Evolutionary conservation across 2,888 invertebrate species (phyloP), one percentile per base, ranked within the genome.

Genomic region (Caprella mutica): DNA sequence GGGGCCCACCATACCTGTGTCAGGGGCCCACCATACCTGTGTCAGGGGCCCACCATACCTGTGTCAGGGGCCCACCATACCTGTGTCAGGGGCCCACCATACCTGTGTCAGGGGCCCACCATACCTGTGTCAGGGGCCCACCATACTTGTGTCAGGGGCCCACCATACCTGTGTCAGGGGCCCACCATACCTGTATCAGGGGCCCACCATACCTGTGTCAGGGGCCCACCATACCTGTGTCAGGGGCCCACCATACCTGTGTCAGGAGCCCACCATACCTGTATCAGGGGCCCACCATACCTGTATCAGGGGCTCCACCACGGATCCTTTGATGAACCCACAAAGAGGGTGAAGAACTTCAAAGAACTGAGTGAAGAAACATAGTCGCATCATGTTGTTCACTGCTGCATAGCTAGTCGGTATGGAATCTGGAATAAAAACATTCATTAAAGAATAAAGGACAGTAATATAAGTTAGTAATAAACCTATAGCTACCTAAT

Each of bases 291-390:
- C n/a, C n/a, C n/a, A n/a, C n/a, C 43, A 43, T 67, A 77, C 77
- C 79, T 94, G 93, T 53, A 88, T 65, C 51, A 86, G 77, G 2
- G 91, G 82, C 21, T 85, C 76, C 1, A 86, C 52, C 0, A 80
- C 74, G 17, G 82, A 80, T 23, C 89, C 86, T 76, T 81, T 85
- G 1, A 91, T 89, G 69, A 90, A 87, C 1, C 91, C 89, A 70
- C 92, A 82, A 46, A 92, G 68, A 0, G 92, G 86, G 77, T 94
- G 90, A 76, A 93, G 77, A 1, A 92, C 82, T 76, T 94, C 94
- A 62, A 94, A 71, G 68, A 85, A 81, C 72, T 91, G 88, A 68
- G 88, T 73, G 1, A 87, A 71, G 68, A 92, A 91, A 33, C 88
- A 77, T 69, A 88, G 86, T 71, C 85, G 84, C 75, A 90, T 79